A percentile compares a stretch with the other conserved stretches of the same genome.
Evolutionary conservation across 1,140 invertebrate genomes (phyloP).

Genomic region (Trachymyrmex cornetzi): DNA sequence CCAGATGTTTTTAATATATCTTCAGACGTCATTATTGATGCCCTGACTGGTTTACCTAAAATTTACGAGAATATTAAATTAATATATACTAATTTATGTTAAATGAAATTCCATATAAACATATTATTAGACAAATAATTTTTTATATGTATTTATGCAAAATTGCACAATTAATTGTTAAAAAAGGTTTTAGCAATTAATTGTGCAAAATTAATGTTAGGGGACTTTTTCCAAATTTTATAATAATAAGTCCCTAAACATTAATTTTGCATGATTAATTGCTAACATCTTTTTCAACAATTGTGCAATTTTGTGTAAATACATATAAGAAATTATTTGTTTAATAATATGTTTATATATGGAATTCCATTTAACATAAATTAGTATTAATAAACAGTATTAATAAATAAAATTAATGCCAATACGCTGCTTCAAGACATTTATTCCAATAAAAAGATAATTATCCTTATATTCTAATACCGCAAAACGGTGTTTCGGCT

Average conservation of each 20-base stretch:
- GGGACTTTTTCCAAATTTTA: no score
- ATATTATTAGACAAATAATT: background rate
- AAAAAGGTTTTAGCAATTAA: background rate
- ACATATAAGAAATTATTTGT: background rate
- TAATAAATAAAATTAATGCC: background rate
- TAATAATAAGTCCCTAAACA: no score
- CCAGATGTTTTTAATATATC: constrained; percentile 80
- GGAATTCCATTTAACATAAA: background rate
- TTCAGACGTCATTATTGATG: constrained; percentile 81
- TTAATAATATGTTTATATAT: constrained; percentile 2
- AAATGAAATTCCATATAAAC: no score
- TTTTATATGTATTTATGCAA: background rate
- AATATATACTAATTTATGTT: no score
- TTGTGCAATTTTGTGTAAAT: background rate
- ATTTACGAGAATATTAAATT: constrained; percentile 38
- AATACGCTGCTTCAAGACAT: background rate
- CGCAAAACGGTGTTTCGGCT: constrained; percentile 85
- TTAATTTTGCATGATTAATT: background rate
- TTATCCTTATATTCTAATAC: constrained; percentile 76
- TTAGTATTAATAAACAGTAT: background rate
- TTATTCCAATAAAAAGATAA: constrained; percentile 31
- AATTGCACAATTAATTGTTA: constrained; percentile 21
- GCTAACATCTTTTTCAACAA: background rate
- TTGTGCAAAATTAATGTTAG: background rate
- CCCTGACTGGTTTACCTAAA: constrained; percentile 86